Conservation (phyloP, 2,797 vertebrate species). For the Chiroxiphia lanceolata region DNA sequence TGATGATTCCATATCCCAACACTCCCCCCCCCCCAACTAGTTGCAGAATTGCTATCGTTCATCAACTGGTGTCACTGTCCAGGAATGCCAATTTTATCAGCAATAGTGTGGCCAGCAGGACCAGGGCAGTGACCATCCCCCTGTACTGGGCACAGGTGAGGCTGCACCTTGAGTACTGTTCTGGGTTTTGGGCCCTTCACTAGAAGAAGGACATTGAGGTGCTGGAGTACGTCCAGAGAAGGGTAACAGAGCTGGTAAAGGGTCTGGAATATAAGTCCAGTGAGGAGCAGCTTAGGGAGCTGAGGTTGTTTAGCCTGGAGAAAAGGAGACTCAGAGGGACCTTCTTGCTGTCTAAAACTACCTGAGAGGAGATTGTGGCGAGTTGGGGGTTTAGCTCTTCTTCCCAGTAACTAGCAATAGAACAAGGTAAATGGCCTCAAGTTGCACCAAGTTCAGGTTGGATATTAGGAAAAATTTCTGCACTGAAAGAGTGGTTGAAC, state of each 20-base stretch:
- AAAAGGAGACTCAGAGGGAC: not conserved
- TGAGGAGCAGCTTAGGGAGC: not conserved
- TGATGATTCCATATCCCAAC: not conserved
- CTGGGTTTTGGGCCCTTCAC: too few relatives aligned
- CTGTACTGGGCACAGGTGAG: not conserved
- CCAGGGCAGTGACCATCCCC: not conserved
- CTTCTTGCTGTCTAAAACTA: not conserved
- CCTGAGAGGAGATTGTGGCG: not conserved
- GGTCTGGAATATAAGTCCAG: not conserved
- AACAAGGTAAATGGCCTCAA: not conserved
- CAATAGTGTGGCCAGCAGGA: not conserved
- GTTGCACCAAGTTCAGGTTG: not conserved
- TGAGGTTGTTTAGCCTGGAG: not conserved
- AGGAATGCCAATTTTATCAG: not conserved
- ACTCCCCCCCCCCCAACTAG: too few relatives aligned
- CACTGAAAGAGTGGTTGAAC: not conserved
- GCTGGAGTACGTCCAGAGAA: not conserved
- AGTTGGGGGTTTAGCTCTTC: not conserved
- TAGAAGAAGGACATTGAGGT: not conserved
- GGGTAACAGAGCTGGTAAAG: not conserved
- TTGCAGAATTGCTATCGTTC: not conserved
- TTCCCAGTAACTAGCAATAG: accelerated
- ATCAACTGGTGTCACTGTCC: not conserved
- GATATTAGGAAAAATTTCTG: not conserved
- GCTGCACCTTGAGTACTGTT: too few relatives aligned